Base-by-base conservation (phyloP, 2,797 vertebrate species). In the Coracias cyanogaster region DNA sequence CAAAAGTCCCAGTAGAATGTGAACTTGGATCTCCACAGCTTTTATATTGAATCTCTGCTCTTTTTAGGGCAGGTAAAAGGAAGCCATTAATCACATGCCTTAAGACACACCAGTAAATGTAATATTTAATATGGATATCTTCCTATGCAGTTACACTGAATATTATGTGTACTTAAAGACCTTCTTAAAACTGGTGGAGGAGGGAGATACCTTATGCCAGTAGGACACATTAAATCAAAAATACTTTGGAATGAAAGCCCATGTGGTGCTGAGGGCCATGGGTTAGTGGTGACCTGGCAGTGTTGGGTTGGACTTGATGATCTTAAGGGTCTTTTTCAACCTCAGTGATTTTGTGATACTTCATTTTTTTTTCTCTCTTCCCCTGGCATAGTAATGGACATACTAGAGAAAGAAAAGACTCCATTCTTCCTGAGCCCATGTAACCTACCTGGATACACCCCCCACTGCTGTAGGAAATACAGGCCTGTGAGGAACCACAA, bases 61-160 rank as follows among this genome's bases (percentile, higher is more conserved):
- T 74, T 95, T 93, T 88, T 73, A 89, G 71, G 89, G 37, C 61
- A 55, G 76, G 90, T 85, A 76, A 52, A 94, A 92, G 37, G 79
- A 91, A 82, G 82, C 55, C 1, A 7, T 92, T 96, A 71, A 83
- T 86, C 86, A 65, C 10, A 0, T 31, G 58, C 48, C 43, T 55
- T 46, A 89, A 91, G 94, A 78, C 67, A 80, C 54, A 58, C 89
- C 82, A 33, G 86, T 93, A 95, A 91, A 92, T 79, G 83, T 90
- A 94, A 77, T 85, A 91, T 88, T 91, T 94, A 96, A 96, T 91
- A 87, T 45, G 48, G 79, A 83, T n/a, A 61, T 90, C 87, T 93
- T 95, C 91, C 91, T 70, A 11, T 89, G 51, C 70, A 70, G 76
- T 96, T 95, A 82, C 28, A 41, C 22, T 51, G 70, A 67, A 57